phyloP scores from a whole-genome alignment of 2,888 invertebrate species.

The Oligia latruncula region DNA sequence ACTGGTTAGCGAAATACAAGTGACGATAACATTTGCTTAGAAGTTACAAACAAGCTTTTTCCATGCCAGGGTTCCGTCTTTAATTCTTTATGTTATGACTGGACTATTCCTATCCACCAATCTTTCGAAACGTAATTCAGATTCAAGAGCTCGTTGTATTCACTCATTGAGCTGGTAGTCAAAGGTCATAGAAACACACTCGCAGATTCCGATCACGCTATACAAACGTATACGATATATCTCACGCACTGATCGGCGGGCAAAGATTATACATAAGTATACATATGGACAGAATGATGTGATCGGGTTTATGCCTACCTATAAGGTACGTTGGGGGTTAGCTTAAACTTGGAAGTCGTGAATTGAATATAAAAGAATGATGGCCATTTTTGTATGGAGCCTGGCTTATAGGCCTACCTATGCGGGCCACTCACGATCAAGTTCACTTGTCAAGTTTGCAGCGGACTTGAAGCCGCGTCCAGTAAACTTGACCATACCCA shows the following conservation, averaged over 20 bases:
- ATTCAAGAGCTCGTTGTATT: slow-evolving; percentile 16
- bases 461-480: too few species aligned
- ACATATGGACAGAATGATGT: slow-evolving; percentile 3
- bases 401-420: too few species aligned
- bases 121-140: slow-evolving; percentile 10
- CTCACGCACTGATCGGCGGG: slow-evolving; percentile 52
- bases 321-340: background rate
- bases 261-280: slow-evolving; percentile 28
- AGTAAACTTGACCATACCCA: too few species aligned
- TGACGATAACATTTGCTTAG: too few species aligned
- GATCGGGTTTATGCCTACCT: slow-evolving; percentile 6
- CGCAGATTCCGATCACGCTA: slow-evolving; percentile 50
- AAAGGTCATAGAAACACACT: slow-evolving; percentile 53
- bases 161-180: slow-evolving; percentile 8
- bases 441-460: too few species aligned
- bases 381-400: too few species aligned
- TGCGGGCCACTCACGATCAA: too few species aligned
- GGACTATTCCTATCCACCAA: background rate
- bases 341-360: background rate
- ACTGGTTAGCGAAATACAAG: too few species aligned
- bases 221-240: slow-evolving; percentile 42
- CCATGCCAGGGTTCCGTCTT: background rate
- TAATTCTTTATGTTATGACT: background rate
- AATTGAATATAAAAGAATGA: too few species aligned
- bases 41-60: too few species aligned